Base-by-base conservation (phyloP, 2,113 vertebrate species). In the Danio rerio region DNA sequence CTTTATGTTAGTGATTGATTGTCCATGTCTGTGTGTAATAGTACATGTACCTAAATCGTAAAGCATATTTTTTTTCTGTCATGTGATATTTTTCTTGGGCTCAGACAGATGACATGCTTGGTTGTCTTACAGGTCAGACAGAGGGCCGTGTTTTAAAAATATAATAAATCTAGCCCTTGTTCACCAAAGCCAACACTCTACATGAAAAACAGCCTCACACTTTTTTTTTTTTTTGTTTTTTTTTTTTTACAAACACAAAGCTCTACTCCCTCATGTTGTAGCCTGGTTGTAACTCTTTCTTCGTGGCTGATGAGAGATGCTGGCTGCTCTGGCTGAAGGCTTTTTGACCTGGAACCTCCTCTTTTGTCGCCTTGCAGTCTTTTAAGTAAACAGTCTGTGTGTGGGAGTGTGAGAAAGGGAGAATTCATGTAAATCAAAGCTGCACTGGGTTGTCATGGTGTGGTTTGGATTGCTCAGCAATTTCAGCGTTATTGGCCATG, bases 261-360 rank as follows among this genome's bases (percentile, higher is more conserved):
- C 18, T 47, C 20, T 47, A 4, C 55, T 59, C 42, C 31, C n/a
- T 5, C 13, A 21, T 12, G 73, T 7, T 75, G 45, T 66, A 43
- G 50, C 49, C 11, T 52, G n/a, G 62, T 47, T 79, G 49, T 79
- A 55, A 55, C 16, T 79, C 20, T 65, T 12, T 52, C 6, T 47
- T 53, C 49, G 18, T 0, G 13, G 6, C 7, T 0, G 62, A n/a
- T 53, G 76, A 63, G 59, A 40, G 47, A 47, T 62, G 20, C 31
- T 78, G 61, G 59, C 61, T 66, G 76, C 49, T 66, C 16, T 43
- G 12, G 47, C 18, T 52, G 49, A 79, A 20, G 49, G 21, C 31
- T 47, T 66, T 65, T 52, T 79, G 76, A 79, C 76, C 76, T 79
- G 49, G 16, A 66, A 79, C 76, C 76, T 78, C 75, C 56, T 63